Evolutionary conservation across 2,888 invertebrate species (phyloP).

Genomic region (Agapetus fuscipes): DNA sequence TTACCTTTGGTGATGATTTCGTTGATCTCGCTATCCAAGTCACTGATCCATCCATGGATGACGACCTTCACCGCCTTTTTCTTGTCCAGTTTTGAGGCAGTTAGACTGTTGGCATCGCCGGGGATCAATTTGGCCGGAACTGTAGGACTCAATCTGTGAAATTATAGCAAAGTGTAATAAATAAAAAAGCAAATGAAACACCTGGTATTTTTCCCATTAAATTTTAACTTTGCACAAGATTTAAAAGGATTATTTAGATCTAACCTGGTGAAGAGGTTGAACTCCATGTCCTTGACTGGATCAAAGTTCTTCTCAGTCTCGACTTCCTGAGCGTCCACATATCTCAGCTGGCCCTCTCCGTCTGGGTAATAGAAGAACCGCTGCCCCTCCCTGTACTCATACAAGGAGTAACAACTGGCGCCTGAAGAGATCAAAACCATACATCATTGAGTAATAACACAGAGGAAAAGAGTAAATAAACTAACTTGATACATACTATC

Average conservation of each 20-base stretch:
- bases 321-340: constrained; percentile 7
- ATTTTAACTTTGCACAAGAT: neutral
- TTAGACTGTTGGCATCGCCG: constrained; percentile 28
- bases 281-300: constrained; percentile 3
- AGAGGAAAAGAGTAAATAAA: too few relatives aligned
- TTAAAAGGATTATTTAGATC: neutral
- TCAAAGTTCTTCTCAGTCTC: constrained; percentile 8
- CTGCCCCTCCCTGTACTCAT: constrained; percentile 10
- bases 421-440: neutral
- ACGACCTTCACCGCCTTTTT: constrained; percentile 29
- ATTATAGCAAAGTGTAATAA: too few relatives aligned
- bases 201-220: too few relatives aligned
- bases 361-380: constrained; percentile 7
- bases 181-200: too few relatives aligned
- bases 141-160: constrained; percentile 16
- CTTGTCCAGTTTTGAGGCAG: constrained; percentile 25
- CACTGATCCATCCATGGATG: constrained; percentile 33
- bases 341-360: constrained; percentile 5
- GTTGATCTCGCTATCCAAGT: constrained; percentile 25
- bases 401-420: neutral
- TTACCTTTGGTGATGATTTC: constrained; percentile 29
- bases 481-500: too few relatives aligned
- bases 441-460: too few relatives aligned
- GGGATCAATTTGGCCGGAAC: constrained; percentile 28
- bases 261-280: constrained; percentile 12